Conservation (phyloP, 2,113 vertebrate species). For the Pan troglodytes region DNA sequence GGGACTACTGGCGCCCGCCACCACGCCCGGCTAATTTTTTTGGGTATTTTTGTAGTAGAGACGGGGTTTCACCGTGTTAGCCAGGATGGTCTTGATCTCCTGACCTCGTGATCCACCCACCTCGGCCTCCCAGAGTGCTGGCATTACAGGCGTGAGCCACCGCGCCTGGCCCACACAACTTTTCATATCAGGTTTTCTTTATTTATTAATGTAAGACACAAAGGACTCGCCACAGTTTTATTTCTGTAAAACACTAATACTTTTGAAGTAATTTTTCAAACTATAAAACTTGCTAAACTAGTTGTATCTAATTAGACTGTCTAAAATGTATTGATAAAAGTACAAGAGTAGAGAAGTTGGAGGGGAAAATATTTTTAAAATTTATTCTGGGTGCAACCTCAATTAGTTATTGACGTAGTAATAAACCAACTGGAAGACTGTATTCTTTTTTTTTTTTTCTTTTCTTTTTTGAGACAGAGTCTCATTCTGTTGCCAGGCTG, state of each 20-base stretch:
- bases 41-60: too few relatives aligned
- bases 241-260: neutral
- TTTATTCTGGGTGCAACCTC: neutral
- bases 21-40: too few relatives aligned
- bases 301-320: neutral
- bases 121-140: too few relatives aligned
- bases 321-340: neutral
- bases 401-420: neutral
- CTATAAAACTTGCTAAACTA: neutral
- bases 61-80: too few relatives aligned
- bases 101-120: too few relatives aligned
- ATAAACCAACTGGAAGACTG: neutral
- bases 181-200: conserved; percentile 23
- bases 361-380: neutral
- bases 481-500: too few relatives aligned
- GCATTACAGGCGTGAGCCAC: too few relatives aligned
- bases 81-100: too few relatives aligned
- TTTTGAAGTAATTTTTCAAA: conserved; percentile 44
- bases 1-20: too few relatives aligned
- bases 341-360: neutral
- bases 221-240: neutral
- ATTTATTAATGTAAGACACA: neutral
- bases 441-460: neutral
- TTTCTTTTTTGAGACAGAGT: too few relatives aligned
- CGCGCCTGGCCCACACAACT: neutral